Evolutionary conservation across 2,888 invertebrate genomes (phyloP).

Genomic region (Fragum sueziense): DNA sequence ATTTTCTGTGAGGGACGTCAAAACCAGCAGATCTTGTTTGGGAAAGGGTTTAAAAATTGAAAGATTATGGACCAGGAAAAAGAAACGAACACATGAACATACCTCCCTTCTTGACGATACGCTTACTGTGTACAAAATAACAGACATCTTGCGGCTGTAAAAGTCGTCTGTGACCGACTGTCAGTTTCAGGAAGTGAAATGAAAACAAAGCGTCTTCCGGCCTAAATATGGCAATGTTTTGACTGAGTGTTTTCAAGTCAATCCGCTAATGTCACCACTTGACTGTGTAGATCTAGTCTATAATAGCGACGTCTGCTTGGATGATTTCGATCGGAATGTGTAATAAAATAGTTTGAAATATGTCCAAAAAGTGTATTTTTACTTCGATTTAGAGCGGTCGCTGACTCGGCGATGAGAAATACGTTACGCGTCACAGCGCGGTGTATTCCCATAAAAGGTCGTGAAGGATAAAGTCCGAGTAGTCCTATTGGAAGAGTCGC

Average conservation of each 20-base stretch:
- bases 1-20: too few species aligned
- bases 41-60: too few species aligned
- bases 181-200: not conserved
- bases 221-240: not conserved
- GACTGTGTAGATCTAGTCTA: not conserved
- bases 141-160: not conserved
- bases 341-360: not conserved
- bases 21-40: too few species aligned
- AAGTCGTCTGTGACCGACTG: not conserved
- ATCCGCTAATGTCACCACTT: not conserved
- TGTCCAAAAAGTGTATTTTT: slow-evolving; percentile 10
- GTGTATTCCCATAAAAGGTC: not conserved
- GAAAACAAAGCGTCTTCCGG: not conserved
- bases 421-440: slow-evolving; percentile 1
- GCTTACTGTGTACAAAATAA: not conserved
- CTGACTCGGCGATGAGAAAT: not conserved
- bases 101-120: not conserved
- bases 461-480: not conserved
- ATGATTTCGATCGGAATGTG: not conserved
- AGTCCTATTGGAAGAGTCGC: not conserved
- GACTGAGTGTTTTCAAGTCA: too few species aligned
- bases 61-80: too few species aligned
- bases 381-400: not conserved
- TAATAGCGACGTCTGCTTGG: not conserved
- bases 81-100: too few species aligned